Conservation (phyloP, 2,888 invertebrate species). For the Isoperla grammatica region DNA sequence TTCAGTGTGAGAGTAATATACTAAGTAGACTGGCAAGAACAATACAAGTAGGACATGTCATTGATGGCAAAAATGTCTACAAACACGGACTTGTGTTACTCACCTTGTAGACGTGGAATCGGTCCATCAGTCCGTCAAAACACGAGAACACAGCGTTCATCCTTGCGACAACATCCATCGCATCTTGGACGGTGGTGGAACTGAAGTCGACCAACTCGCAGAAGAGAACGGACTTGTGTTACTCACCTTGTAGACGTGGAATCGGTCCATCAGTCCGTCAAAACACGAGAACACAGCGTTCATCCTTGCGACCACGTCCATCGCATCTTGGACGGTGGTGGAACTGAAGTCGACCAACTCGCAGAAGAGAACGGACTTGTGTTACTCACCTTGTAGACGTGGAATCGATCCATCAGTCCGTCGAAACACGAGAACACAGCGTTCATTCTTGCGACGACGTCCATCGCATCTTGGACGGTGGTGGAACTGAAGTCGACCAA, state of each 20-base stretch:
- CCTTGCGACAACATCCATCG: slow-evolving; percentile 74
- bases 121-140: slow-evolving; percentile 77
- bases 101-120: slow-evolving; percentile 83
- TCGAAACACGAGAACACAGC: slow-evolving; percentile 82
- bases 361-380: slow-evolving; percentile 76
- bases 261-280: slow-evolving; percentile 75
- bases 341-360: slow-evolving; percentile 61
- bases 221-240: slow-evolving; percentile 77
- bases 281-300: slow-evolving; percentile 82
- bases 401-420: slow-evolving; percentile 71
- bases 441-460: slow-evolving; percentile 79
- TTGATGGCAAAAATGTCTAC: no score
- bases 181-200: slow-evolving; percentile 53
- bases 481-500: slow-evolving; percentile 57
- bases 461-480: slow-evolving; percentile 60
- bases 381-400: slow-evolving; percentile 89
- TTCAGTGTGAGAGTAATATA: no score
- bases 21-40: no score
- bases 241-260: slow-evolving; percentile 85
- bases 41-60: no score
- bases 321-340: slow-evolving; percentile 54
- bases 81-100: no score
- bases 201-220: slow-evolving; percentile 63
- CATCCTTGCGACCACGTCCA: slow-evolving; percentile 79
- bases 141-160: slow-evolving; percentile 83